These are phyloP conservation scores for Morone saxatilis DNA, from an alignment of 2,113 vertebrate species.

Conservation along the genomic window DNA sequence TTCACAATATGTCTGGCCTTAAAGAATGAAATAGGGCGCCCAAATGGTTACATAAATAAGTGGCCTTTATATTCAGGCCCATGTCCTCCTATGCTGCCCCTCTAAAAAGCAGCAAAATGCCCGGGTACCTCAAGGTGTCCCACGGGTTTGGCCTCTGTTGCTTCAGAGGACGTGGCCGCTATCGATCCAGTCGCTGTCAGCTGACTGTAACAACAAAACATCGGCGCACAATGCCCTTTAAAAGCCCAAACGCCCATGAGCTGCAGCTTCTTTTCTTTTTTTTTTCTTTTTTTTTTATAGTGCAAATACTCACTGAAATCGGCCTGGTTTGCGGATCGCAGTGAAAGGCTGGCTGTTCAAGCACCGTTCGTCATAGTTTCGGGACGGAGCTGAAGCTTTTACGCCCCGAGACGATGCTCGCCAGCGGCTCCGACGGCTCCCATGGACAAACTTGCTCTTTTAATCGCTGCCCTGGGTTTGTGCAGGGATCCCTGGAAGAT, in stretches of 20 bases:
- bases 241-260: slow-evolving; percentile 38
- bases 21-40: slow-evolving; percentile 48
- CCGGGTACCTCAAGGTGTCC: slow-evolving; percentile 63
- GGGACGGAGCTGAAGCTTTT: slow-evolving; percentile 51
- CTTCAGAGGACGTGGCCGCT: slow-evolving; percentile 43
- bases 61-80: slow-evolving; percentile 78
- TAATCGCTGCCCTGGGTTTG: slow-evolving; percentile 44
- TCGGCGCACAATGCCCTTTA: slow-evolving; percentile 34
- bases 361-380: slow-evolving; percentile 72
- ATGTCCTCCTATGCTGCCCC: slow-evolving; percentile 65
- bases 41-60: slow-evolving; percentile 76
- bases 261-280: slow-evolving; percentile 21
- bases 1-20: slow-evolving; percentile 67
- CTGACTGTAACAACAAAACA: slow-evolving; percentile 53
- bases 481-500: slow-evolving; percentile 72
- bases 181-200: slow-evolving; percentile 64
- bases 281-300: neutral
- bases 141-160: slow-evolving; percentile 33
- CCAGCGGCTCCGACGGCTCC: slow-evolving; percentile 32
- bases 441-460: slow-evolving; percentile 23
- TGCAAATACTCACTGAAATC: slow-evolving; percentile 81
- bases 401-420: slow-evolving; percentile 61
- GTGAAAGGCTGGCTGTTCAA: slow-evolving; percentile 53
- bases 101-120: slow-evolving; percentile 51
- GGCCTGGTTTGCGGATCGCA: slow-evolving; percentile 79